Evolutionary conservation across 2,888 invertebrate species (phyloP).

Genomic region (Drosophila affinis): DNA sequence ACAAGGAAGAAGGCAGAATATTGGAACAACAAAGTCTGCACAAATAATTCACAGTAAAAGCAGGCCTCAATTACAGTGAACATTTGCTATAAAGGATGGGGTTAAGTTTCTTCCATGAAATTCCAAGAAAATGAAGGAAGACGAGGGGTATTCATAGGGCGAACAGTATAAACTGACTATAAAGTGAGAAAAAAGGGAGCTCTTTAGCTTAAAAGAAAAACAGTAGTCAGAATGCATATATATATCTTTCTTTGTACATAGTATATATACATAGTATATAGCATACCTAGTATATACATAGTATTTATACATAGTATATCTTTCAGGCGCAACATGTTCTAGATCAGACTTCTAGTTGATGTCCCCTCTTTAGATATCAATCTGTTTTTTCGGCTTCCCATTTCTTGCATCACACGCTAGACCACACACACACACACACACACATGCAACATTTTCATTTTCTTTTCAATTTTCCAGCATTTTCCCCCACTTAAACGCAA

Average conservation of each 20-base stretch:
- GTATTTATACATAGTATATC: too few relatives aligned
- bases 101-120: too few relatives aligned
- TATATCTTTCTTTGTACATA: too few relatives aligned
- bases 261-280: too few relatives aligned
- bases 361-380: neutral
- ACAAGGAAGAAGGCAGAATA: too few relatives aligned
- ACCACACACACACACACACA: conserved; percentile 26
- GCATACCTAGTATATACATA: too few relatives aligned
- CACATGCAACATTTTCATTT: conserved; percentile 22
- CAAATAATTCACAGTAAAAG: conserved; percentile 27
- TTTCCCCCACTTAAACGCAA: conserved; percentile 42
- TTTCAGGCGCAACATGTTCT: neutral
- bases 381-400: neutral
- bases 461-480: conserved; percentile 30
- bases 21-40: too few relatives aligned
- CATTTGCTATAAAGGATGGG: neutral
- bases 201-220: neutral
- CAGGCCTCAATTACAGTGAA: conserved; percentile 33
- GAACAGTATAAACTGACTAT: neutral
- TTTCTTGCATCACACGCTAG: conserved; percentile 8
- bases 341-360: neutral
- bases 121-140: too few relatives aligned
- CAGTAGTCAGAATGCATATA: neutral
- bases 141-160: too few relatives aligned
- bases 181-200: neutral